Evolutionary conservation across 2,797 vertebrate species (phyloP), one percentile per base, ranked within the genome.

Genomic region (Molossus molossus): DNA sequence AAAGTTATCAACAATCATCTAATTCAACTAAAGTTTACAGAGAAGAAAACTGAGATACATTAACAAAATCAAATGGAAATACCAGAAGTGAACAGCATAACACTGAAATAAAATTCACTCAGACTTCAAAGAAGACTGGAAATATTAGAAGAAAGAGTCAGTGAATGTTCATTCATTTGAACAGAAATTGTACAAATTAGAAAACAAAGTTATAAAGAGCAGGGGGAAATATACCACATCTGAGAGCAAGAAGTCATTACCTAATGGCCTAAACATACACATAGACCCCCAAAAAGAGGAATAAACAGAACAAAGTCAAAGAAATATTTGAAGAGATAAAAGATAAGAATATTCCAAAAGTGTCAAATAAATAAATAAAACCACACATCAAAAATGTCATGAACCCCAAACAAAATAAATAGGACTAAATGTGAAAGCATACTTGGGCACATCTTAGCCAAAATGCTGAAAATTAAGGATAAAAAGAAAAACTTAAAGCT

Each of bases 401-500:
- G 45, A 85, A 48, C 4, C 27, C 21, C 62, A 83, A 77, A 33
- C 10, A 82, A 70, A 33, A 82, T 57, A 91, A 73, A 73, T 50
- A 87, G 21, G 10, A 25, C 33, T 73, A 62, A 72, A 89, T 58
- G 53, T 40, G 84, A 96, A 94, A 96, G 48, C n/a, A 79, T 29
- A 40, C 5, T 1, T 33, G 20, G 12, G 29, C 9, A 80, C 3
- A 58, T 80, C 5, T 79, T 64, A 72, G 55, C 12, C n/a, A 81
- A 96, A 90, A 90, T 90, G 8, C 17, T 84, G 23, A 89, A 94
- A 94, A 60, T 57, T 70, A 90, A 86, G 77, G 33, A 18, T 50
- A 53, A 94, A 75, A 12, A 60, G 75, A 29, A 87, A 65, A 91
- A 50, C 0, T 50, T 62, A 85, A 75, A 93, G n/a, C 29, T 57